Conservation (phyloP, 2,113 vertebrate species). For the Ivindomyrus marchei region DNA sequence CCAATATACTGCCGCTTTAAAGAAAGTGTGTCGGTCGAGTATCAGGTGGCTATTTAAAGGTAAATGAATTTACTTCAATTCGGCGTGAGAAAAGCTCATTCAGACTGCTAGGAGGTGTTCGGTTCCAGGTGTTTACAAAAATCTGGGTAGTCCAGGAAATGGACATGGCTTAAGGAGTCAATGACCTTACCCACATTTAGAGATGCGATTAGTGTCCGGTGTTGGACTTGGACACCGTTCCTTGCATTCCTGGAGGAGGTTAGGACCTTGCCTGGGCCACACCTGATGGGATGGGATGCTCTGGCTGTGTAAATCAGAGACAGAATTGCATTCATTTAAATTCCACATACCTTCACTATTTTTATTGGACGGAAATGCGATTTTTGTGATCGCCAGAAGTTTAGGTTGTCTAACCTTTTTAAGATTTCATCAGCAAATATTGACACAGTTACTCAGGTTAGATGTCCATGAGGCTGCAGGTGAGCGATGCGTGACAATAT, state of each 20-base stretch:
- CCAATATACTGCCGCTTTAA: neutral
- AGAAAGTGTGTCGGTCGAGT: neutral
- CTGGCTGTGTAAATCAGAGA: neutral
- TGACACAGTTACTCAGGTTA: neutral
- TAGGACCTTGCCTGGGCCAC: neutral
- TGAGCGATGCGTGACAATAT: neutral
- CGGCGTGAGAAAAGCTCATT: neutral
- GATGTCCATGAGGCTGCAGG: neutral
- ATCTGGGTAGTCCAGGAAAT: neutral
- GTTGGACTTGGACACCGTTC: neutral
- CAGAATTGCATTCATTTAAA: neutral
- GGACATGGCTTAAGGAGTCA: neutral
- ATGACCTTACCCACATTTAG: neutral
- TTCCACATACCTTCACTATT: neutral
- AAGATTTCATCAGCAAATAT: neutral
- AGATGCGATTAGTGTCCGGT: conserved; percentile 14
- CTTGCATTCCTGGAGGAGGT: neutral
- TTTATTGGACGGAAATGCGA: neutral
- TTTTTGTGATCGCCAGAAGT: neutral
- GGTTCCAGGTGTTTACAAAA: neutral
- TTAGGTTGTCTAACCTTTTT: neutral
- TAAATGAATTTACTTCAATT: neutral
- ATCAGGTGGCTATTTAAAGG: neutral
- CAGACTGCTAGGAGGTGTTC: neutral
- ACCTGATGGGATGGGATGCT: neutral